phyloP scores from a whole-genome alignment of 1,140 invertebrate species.

The Trichomalopsis sarcophagae region DNA sequence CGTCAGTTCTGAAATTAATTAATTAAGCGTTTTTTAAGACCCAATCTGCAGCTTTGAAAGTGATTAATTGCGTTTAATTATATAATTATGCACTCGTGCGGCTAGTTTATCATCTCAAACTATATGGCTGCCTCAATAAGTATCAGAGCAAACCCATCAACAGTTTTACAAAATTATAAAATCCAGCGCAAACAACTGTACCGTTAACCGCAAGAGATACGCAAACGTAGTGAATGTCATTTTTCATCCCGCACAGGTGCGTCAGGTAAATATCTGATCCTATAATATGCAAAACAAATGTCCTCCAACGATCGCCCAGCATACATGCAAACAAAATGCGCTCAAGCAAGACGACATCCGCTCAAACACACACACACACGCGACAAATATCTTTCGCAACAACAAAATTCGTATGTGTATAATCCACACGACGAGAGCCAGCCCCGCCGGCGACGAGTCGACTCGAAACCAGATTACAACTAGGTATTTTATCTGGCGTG shows the following conservation, averaged over 20 bases:
- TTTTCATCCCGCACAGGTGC: background rate
- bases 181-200: no score
- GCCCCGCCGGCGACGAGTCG: background rate
- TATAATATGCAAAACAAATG: background rate
- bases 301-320: background rate
- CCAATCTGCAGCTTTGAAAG: no score
- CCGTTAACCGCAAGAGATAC: background rate
- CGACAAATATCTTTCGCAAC: background rate
- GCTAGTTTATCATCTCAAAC: no score
- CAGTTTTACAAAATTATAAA: background rate
- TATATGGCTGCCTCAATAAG: no score
- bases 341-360: background rate
- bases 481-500: conserved; percentile 9
- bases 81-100: no score
- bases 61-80: background rate
- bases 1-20: conserved; percentile 57
- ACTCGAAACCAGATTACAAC: conserved; percentile 19
- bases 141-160: no score
- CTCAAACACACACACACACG: background rate
- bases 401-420: background rate
- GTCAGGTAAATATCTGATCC: background rate
- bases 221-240: background rate
- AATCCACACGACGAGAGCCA: background rate
- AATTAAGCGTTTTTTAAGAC: background rate
- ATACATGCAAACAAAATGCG: background rate